Evolutionary conservation across 2,888 invertebrate species (phyloP), one percentile per base, ranked within the genome.

Genomic region (Helobdella robusta): DNA sequence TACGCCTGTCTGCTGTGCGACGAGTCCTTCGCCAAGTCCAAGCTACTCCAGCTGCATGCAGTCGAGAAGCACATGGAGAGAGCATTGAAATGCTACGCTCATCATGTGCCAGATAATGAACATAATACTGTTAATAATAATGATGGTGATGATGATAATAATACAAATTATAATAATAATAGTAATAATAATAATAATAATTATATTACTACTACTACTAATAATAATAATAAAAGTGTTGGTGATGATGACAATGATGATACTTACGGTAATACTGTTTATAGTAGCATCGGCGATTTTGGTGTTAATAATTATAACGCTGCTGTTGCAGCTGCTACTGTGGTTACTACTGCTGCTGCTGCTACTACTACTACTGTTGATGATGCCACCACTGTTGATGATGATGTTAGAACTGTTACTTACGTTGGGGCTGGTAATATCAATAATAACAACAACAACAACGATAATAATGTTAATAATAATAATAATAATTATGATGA

Each of bases 1-100:
- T 86, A 86, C 72, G 85, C 86, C 74, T 89, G 89, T 75, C 86
- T 87, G 0, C 85, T 87, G 73, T 89, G 89, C 75, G 83, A 84
- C 65, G 82, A 84, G 73, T 82, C 83, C 18, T 88, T 87, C 74
- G 84, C 85, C 69, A 84, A 85, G 72, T 61, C 68, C 18, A 46
- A 59, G 40, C 61, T 44, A 30, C 52, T 69, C 44, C 62, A 63
- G 74, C 82, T 84, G 62, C 88, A 88, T 75, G 85, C 87, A 34
- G 82, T 83, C 66, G 81, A 81, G 23, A 87, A 88, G 74, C 82
- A 83, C 66, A 80, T 83, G 50, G 83, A 86, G 74, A 86, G 86
- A 28, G 79, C 82, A 25, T 88, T 84, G 74, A 83, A 82, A 8
- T 88, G 88, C 77, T 86, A 86, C 1, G 83, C 84, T 74, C 88